Evolutionary conservation across 2,888 invertebrate species (phyloP).

Genomic region (Candidula unifasciata): DNA sequence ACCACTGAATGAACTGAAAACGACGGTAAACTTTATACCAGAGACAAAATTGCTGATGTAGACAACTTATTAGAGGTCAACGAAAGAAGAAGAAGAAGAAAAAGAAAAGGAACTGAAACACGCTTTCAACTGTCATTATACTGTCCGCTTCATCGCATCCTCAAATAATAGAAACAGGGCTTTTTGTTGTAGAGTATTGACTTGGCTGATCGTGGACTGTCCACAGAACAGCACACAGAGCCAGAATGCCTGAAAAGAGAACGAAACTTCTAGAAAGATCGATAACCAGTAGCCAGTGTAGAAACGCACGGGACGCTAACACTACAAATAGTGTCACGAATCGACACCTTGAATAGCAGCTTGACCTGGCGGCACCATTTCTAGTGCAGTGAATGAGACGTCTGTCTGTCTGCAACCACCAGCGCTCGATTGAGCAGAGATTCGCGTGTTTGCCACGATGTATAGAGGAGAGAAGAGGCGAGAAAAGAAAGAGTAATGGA

Average conservation of each 20-base stretch:
- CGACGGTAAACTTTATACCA: too few species aligned
- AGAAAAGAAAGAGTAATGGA: background rate
- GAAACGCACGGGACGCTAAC: background rate
- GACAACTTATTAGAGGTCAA: too few species aligned
- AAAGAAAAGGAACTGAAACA: too few species aligned
- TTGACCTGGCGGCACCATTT: conserved; percentile 43
- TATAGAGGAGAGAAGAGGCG: background rate
- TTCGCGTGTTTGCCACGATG: background rate
- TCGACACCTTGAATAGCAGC: conserved; percentile 34
- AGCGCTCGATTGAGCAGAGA: background rate
- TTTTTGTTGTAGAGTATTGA: too few species aligned
- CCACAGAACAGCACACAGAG: background rate
- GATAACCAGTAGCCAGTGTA: background rate
- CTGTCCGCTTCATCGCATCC: too few species aligned
- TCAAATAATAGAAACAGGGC: too few species aligned
- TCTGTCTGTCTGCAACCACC: background rate
- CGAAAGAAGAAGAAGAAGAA: too few species aligned
- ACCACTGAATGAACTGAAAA: too few species aligned
- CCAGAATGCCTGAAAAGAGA: background rate
- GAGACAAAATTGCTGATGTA: too few species aligned
- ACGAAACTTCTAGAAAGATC: background rate
- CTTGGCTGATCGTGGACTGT: background rate
- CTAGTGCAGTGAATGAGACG: background rate
- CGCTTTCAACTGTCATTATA: too few species aligned
- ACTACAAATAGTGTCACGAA: background rate